These are phyloP conservation scores for Tenthredo amoena DNA, from an alignment of 2,888 invertebrate species.

Conservation along the genomic window DNA sequence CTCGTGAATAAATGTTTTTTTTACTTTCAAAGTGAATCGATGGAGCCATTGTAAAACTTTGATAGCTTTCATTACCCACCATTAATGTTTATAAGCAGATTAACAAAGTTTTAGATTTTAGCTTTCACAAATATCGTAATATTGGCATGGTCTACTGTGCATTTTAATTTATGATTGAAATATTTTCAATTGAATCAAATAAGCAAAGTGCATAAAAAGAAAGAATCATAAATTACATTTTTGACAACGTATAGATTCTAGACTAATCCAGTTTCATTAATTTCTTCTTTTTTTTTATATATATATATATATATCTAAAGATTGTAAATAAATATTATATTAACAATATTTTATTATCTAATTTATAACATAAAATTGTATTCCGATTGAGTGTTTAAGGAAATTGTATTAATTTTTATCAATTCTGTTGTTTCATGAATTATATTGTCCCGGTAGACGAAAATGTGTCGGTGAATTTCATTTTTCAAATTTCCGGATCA, in stretches of 20 bases:
- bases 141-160: neutral
- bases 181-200: neutral
- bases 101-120: neutral
- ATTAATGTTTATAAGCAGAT: neutral
- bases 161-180: neutral
- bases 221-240: neutral
- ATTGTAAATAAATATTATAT: conserved; percentile 42
- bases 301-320: neutral
- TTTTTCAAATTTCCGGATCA: no score
- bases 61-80: neutral
- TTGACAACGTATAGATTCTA: neutral
- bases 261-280: neutral
- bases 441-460: neutral
- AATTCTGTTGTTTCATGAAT: neutral
- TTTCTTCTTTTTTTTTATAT: neutral
- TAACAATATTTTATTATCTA: conserved; percentile 34
- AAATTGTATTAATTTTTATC: conserved; percentile 13
- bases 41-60: neutral
- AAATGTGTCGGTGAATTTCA: no score
- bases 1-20: neutral
- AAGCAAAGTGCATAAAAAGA: neutral
- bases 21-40: neutral
- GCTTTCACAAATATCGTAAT: no score
- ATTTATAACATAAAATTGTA: conserved; percentile 33
- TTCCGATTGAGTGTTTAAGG: conserved; percentile 20